Percentiles rank a stretch among this genome's conserved stretches.
phyloP scores from a whole-genome alignment of 1,140 invertebrate genomes.

The Neoseiulus cucumeris region DNA sequence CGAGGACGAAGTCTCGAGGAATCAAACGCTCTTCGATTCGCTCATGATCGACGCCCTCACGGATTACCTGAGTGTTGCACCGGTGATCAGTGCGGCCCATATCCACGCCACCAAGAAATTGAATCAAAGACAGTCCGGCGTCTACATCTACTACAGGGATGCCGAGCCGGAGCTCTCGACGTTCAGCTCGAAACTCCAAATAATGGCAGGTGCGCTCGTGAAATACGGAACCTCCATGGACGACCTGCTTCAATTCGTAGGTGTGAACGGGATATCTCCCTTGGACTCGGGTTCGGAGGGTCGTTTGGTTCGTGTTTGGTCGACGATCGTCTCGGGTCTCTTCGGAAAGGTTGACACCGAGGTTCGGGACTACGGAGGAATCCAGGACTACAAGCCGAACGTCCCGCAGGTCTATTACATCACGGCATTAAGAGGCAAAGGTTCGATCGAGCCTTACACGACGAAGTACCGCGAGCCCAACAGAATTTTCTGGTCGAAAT shows the following conservation, averaged over 20 bases:
- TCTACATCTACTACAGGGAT: not conserved
- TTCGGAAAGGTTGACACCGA: no score
- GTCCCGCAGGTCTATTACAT: no score
- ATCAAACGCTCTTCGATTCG: not conserved
- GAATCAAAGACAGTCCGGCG: not conserved
- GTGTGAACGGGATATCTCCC: not conserved
- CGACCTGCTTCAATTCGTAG: constrained; percentile 6
- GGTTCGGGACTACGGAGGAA: no score
- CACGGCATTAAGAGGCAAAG: no score
- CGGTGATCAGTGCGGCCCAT: not conserved
- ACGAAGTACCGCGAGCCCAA: no score
- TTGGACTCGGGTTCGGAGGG: no score
- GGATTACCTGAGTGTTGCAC: not conserved
- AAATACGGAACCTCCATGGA: not conserved
- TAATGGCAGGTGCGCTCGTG: not conserved
- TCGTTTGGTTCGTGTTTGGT: no score
- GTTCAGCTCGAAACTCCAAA: not conserved
- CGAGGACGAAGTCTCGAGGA: not conserved
- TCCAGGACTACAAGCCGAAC: no score
- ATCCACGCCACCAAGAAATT: not conserved
- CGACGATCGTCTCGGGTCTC: no score
- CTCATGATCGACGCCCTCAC: not conserved
- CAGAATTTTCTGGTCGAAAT: no score
- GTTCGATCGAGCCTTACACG: no score
- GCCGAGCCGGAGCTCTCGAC: not conserved